Evolutionary conservation across 2,113 vertebrate species (phyloP).

Genomic region (Neofelis nebulosa): DNA sequence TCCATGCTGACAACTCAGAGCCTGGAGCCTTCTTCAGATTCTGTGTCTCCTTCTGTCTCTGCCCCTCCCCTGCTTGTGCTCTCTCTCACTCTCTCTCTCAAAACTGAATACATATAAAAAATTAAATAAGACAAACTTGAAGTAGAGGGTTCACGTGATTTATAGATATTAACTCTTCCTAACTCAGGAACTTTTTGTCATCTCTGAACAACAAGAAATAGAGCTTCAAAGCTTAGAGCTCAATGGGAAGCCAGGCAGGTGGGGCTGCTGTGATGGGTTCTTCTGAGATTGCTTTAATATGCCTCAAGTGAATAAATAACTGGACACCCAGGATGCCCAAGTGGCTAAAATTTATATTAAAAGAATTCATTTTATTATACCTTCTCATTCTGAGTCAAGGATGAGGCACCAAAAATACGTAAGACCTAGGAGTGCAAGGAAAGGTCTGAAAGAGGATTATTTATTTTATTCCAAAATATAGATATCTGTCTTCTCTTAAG

Average conservation of each 20-base stretch:
- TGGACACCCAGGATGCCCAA: background rate
- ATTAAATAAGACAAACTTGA: slow-evolving; percentile 19
- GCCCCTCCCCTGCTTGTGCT: too few relatives aligned
- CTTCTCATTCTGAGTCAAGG: slow-evolving; percentile 14
- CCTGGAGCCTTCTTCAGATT: too few relatives aligned
- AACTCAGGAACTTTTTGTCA: background rate
- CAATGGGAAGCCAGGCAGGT: background rate
- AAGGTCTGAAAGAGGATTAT: background rate
- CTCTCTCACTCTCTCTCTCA: too few relatives aligned
- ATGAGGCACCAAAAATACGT: background rate
- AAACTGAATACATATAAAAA: too few relatives aligned
- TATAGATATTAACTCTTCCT: background rate
- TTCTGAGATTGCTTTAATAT: background rate
- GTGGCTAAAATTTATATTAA: background rate
- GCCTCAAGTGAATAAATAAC: background rate
- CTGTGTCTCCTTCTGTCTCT: too few relatives aligned
- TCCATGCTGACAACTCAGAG: too few relatives aligned
- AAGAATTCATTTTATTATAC: background rate
- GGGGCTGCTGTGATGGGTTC: background rate
- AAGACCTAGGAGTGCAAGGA: background rate
- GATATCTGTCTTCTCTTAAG: slow-evolving; percentile 46
- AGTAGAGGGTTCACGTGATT: background rate
- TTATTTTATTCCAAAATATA: slow-evolving; percentile 31
- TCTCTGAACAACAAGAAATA: background rate
- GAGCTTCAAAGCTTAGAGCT: background rate